These are phyloP conservation scores for Tachyglossus aculeatus DNA, from an alignment of 2,797 vertebrate genomes.

Conservation along the genomic window DNA sequence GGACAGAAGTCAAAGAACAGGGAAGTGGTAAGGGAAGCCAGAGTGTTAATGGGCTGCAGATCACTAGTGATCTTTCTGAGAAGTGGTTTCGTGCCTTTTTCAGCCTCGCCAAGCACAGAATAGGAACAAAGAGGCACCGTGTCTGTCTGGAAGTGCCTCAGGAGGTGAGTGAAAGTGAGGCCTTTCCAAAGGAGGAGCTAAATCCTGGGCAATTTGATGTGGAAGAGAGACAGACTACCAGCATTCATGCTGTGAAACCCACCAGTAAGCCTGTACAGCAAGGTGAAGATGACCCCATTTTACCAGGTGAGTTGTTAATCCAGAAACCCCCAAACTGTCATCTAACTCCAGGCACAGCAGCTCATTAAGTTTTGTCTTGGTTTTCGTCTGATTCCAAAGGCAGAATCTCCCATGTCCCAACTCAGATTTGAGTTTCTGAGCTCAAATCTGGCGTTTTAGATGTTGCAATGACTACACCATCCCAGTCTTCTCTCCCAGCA, in stretches of 20 bases:
- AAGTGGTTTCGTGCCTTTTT: neutral
- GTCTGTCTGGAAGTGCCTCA: slow-evolving; percentile 93
- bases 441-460: too few relatives aligned
- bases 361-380: neutral
- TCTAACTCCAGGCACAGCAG: neutral
- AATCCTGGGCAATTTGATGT: slow-evolving; percentile 67
- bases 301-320: slow-evolving; percentile 64
- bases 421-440: neutral
- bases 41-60: too few relatives aligned
- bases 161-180: slow-evolving; percentile 82
- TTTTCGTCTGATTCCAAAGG: too few relatives aligned
- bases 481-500: neutral
- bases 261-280: slow-evolving; percentile 59
- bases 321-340: neutral
- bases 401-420: neutral
- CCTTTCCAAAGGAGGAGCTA: slow-evolving; percentile 83
- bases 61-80: too few relatives aligned
- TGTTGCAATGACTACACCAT: too few relatives aligned
- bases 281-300: slow-evolving; percentile 59
- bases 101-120: slow-evolving; percentile 87
- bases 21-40: too few relatives aligned
- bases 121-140: slow-evolving; percentile 94
- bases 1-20: too few relatives aligned
- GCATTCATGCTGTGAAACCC: slow-evolving; percentile 44
- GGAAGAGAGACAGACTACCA: slow-evolving; percentile 66